Base-by-base conservation (phyloP, 2,113 vertebrate species). In the Boleophthalmus pectinirostris region DNA sequence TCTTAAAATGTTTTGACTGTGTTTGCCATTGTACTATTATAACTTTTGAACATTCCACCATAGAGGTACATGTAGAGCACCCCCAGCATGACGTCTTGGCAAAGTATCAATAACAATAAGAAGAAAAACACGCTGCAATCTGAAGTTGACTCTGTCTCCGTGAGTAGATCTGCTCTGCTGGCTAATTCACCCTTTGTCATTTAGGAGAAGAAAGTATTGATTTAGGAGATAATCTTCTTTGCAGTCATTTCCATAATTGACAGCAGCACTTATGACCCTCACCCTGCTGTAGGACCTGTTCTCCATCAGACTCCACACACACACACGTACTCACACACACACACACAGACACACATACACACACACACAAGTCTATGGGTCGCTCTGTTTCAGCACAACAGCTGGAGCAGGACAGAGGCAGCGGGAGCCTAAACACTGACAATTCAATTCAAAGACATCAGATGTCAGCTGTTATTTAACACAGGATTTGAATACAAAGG, bases 211-310 rank as follows among this genome's bases (percentile, higher is more conserved):
- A 77, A 76, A 67, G n/a, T 18, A 87, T 80, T 46, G 80, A 83
- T 79, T 73, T 69, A 70, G 60, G 11, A 47, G 49, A 38, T 76
- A 78, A 82, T 83, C 70, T 74, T 49, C 43, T 68, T 69, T 83
- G 79, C 78, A 72, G 58, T 77, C 3, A 78, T 90, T 83, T 74
- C 77, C 74, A 75, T 78, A 64, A 73, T 4, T 76, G 79, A 81
- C 79, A 79, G 25, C 33, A 58, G 10, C 75, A 71, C 45, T 86
- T 77, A 73, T 66, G 71, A 73, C 73, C 74, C 68, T 83, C 70
- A 73, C 80, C 77, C 74, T 70, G 6, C n/a, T 77, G 63, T 77
- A 69, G 69, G 51, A 54, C 64, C 60, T 68, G 47, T 71, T 77
- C 74, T 90, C 69, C 73, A 89, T 84, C 68, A 35, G 9, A 23